Evolutionary conservation across 1,140 invertebrate species (phyloP).

Genomic region (Manduca sexta): DNA sequence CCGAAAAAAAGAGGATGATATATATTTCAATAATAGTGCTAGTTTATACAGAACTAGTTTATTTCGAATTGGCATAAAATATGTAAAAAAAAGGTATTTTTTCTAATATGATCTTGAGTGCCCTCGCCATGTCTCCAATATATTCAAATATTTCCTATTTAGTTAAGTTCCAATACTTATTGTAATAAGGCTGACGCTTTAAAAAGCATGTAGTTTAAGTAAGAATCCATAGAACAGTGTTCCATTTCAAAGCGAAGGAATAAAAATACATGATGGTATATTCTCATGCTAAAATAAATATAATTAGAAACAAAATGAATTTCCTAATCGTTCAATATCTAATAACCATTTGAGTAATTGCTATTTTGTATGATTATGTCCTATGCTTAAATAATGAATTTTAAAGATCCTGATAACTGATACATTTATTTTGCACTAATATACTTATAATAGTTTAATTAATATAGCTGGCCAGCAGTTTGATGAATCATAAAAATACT

Average conservation of each 20-base stretch:
- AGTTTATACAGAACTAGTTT: too few relatives aligned
- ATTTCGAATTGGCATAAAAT: too few relatives aligned
- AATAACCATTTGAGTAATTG: background rate
- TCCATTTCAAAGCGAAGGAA: too few relatives aligned
- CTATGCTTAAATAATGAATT: background rate
- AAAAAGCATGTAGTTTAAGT: conserved; percentile 31
- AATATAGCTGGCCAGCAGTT: too few relatives aligned
- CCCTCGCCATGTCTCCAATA: background rate
- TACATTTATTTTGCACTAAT: background rate
- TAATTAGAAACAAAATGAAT: background rate
- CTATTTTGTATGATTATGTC: background rate
- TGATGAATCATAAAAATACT: too few relatives aligned
- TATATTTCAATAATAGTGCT: too few relatives aligned
- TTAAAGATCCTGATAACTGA: background rate
- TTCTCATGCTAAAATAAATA: too few relatives aligned
- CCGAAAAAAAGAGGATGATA: too few relatives aligned
- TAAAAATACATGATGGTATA: too few relatives aligned
- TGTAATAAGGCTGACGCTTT: conserved; percentile 44
- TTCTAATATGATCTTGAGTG: too few relatives aligned
- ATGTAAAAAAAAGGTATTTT: too few relatives aligned
- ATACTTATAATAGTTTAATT: too few relatives aligned
- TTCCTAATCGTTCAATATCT: background rate
- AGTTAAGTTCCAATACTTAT: conserved; percentile 20
- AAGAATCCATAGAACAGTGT: background rate
- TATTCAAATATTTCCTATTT: conserved; percentile 4